phyloP scores from a whole-genome alignment of 1,140 invertebrate species.

The Trypoxylus dichotomus region DNA sequence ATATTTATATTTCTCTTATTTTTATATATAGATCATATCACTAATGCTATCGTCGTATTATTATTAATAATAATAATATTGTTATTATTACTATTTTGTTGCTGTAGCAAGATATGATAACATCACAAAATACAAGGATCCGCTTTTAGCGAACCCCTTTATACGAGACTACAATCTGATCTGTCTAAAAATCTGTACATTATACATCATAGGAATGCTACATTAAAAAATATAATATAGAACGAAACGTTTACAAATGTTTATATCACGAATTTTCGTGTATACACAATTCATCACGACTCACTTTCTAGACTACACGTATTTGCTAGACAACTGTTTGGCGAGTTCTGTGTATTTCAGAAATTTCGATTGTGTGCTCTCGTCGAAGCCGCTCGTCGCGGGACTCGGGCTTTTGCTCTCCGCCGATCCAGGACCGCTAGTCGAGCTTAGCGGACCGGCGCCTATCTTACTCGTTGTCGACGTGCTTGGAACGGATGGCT shows the following conservation, averaged over 20 bases:
- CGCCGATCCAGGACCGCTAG: conserved; percentile 49
- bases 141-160: conserved; percentile 36
- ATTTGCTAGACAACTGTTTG: conserved; percentile 94
- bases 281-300: conserved; percentile 10
- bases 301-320: conserved; percentile 64
- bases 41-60: conserved; percentile 39
- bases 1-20: conserved; percentile 6
- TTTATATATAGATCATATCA: conserved; percentile 32
- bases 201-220: conserved; percentile 46
- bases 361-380: conserved; percentile 95
- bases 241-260: neutral
- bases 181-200: conserved; percentile 27
- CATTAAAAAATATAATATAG: conserved; percentile 19
- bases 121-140: conserved; percentile 50
- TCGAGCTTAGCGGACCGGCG: conserved; percentile 38
- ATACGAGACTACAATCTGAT: conserved; percentile 22
- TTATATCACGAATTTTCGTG: conserved; percentile 7
- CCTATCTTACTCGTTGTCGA: conserved; percentile 41
- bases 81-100: conserved; percentile 48
- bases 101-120: conserved; percentile 54
- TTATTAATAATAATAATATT: conserved; percentile 25
- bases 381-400: conserved; percentile 71
- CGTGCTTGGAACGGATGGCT: conserved; percentile 58
- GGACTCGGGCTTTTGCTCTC: conserved; percentile 58
- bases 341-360: conserved; percentile 95